Evolutionary conservation across 2,888 invertebrate genomes (phyloP), one percentile per base, ranked within the genome.

Genomic region (Hyles lineata): DNA sequence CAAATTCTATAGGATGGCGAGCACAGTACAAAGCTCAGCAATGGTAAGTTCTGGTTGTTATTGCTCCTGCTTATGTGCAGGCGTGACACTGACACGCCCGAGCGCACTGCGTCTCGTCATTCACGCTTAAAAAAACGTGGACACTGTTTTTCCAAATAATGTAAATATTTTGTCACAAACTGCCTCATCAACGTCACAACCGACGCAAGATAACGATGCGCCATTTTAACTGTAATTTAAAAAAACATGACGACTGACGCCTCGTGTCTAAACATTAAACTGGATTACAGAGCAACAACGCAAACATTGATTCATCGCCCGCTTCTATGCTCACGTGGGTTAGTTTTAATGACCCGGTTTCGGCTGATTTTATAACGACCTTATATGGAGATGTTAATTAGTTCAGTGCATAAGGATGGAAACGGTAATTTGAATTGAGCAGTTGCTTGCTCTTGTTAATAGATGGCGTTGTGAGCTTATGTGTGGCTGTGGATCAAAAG

Each of bases 261-360:
- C 52, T n/a, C 55, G 35, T 63, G 63, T 72, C 55, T 23, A 72
- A 32, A 72, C 62, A 71, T 32, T 60, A 61, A 62, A 62, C 50
- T 35, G n/a, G 35, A 63, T 72, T 58, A 63, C 63, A 23, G 50
- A 43, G 29, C 25, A 29, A 32, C 29, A 52, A 61, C 60, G 25
- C 61, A 72, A 72, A 72, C 63, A 63, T 72, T 72, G 72, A 63
- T 73, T 73, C 62, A 73, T 62, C 55, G 17, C 15, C 25, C 19
- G 52, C 55, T 70, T 32, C 15, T 15, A 8, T 70, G 72, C 43
- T 67, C n/a, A 67, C 43, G 63, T 67, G 21, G 43, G 43, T 67
- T 67, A 67, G 15, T 67, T 55, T 55, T 67, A 59, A 59, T 70
- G 76, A 58, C 60, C 52, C 71, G n/a, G 43, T 67, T 43, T 23